Conservation (phyloP, 2,113 vertebrate species). For the Ramphastos sulfuratus region DNA sequence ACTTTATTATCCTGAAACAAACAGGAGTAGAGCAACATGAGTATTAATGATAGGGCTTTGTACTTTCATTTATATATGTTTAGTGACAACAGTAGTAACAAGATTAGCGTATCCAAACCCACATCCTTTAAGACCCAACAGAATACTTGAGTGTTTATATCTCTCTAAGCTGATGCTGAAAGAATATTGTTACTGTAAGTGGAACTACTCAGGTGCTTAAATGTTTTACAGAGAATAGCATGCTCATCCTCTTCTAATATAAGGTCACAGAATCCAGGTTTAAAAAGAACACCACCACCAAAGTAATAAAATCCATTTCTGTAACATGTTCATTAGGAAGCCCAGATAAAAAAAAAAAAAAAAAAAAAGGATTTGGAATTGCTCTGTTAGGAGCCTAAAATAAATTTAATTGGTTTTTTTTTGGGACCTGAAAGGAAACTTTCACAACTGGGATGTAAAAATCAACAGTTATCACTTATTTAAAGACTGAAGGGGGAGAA, state of each 20-base stretch:
- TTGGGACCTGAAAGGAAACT: not conserved
- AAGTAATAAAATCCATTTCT: not conserved
- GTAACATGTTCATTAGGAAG: not conserved
- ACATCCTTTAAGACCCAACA: not conserved
- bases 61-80: not conserved
- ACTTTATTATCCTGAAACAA: conserved; percentile 43
- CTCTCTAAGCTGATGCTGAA: not conserved
- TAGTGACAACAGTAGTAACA: not conserved
- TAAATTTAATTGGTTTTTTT: not conserved
- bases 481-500: not conserved
- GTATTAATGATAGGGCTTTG: conserved; percentile 21
- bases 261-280: not conserved
- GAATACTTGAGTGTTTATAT: not conserved
- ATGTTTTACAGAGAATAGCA: not conserved
- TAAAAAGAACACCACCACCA: not conserved
- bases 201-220: not conserved
- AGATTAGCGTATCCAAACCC: not conserved
- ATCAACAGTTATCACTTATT: not conserved
- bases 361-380: not conserved
- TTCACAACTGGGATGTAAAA: not conserved
- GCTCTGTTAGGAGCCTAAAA: not conserved
- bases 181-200: not conserved
- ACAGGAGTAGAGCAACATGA: not conserved
- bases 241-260: not conserved
- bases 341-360: not conserved